A percentile compares a stretch with the other conserved stretches of the same genome.
These are phyloP conservation scores for Halcyon smyrnensis DNA, from an alignment of 2,797 vertebrate genomes.

Conservation along the genomic window DNA sequence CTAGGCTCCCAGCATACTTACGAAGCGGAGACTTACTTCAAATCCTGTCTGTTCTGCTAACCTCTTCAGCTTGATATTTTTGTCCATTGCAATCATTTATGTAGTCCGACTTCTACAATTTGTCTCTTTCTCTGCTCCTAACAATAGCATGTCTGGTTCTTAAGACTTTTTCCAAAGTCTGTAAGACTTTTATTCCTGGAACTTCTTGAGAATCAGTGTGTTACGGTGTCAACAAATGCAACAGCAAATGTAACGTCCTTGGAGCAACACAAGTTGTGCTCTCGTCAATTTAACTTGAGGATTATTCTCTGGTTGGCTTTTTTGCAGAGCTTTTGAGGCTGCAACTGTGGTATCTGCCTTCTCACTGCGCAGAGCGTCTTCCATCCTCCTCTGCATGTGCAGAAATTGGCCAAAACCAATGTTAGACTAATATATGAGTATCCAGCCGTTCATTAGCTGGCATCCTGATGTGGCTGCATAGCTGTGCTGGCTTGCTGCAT, in stretches of 20 bases:
- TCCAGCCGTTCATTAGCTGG: not conserved
- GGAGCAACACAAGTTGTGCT: not conserved
- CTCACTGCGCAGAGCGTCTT: not conserved
- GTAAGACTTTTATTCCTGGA: slow-evolving; percentile 48
- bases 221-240: not conserved
- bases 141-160: slow-evolving; percentile 77
- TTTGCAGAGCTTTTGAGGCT: not conserved
- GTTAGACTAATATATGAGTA: not conserved
- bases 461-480: not conserved
- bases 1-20: slow-evolving; percentile 61
- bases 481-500: not conserved
- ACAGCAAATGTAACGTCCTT: not conserved
- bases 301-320: not conserved
- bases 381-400: not conserved
- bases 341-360: not conserved
- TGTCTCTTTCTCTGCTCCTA: slow-evolving; percentile 78
- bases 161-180: slow-evolving; percentile 28
- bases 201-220: slow-evolving; percentile 59
- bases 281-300: not conserved
- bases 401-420: not conserved
- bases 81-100: slow-evolving; percentile 69
- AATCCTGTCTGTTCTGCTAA: slow-evolving; percentile 78
- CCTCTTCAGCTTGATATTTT: slow-evolving; percentile 77
- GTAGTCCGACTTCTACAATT: slow-evolving; percentile 70
- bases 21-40: slow-evolving; percentile 66